phyloP scores from a whole-genome alignment of 1,140 invertebrate genomes.

The Spodoptera litura region DNA sequence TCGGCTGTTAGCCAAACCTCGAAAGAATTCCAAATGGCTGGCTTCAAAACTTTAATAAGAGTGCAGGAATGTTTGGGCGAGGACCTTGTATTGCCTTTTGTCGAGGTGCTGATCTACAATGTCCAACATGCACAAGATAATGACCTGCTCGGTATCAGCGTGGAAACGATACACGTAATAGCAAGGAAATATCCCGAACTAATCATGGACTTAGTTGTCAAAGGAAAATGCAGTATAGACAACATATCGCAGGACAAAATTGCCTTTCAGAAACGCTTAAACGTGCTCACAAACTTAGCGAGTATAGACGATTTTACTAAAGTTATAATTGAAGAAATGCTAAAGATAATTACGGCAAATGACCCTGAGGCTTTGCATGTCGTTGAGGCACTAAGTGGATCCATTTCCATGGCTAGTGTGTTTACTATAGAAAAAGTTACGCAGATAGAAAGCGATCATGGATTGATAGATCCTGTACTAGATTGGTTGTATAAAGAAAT shows the following conservation, averaged over 20 bases:
- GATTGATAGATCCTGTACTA: conserved; percentile 74
- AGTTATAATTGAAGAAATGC: conserved; percentile 77
- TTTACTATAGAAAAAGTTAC: conserved; percentile 72
- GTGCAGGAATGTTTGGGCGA: conserved; percentile 62
- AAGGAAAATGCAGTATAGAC: conserved; percentile 76
- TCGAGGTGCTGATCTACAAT: conserved; percentile 75
- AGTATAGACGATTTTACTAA: conserved; percentile 81
- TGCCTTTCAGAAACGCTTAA: conserved; percentile 68
- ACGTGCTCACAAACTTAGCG: conserved; percentile 72
- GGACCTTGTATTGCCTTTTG: conserved; percentile 74
- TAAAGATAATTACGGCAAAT: conserved; percentile 66
- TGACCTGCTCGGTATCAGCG: conserved; percentile 69
- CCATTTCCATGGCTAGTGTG: conserved; percentile 70
- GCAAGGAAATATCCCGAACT: conserved; percentile 75
- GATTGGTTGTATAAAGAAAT: conserved; percentile 70
- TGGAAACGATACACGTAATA: conserved; percentile 73
- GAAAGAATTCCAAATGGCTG: conserved; percentile 77
- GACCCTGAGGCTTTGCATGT: conserved; percentile 67
- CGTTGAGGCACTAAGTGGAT: conserved; percentile 69
- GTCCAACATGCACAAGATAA: conserved; percentile 71
- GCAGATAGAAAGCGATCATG: conserved; percentile 79
- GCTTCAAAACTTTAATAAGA: conserved; percentile 73
- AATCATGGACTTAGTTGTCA: conserved; percentile 76
- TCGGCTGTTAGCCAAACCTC: conserved; percentile 66
- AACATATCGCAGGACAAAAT: conserved; percentile 70